A percentile compares a stretch with the other conserved stretches of the same genome.
Evolutionary conservation across 2,797 vertebrate genomes (phyloP).

Genomic region (Phrynocephalus forsythii): DNA sequence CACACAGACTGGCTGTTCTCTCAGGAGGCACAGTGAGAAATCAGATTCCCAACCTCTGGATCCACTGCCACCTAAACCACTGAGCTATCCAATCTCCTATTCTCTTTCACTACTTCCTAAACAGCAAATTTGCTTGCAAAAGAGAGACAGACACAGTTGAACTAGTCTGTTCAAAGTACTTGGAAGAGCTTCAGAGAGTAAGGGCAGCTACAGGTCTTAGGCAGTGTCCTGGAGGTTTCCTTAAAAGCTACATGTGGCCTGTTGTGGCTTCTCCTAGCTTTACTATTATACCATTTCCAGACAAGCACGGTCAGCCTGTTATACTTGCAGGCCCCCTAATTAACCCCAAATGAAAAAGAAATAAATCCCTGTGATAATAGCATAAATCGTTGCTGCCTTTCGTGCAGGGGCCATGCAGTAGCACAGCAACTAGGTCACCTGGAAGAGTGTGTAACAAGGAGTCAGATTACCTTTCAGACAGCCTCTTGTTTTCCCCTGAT

Average conservation of each 20-base stretch:
- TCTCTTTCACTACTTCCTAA: too few species aligned
- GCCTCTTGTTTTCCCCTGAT: slow-evolving; percentile 22
- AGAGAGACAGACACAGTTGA: background rate
- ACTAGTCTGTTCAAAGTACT: background rate
- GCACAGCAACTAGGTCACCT: slow-evolving; percentile 35
- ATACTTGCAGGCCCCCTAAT: slow-evolving; percentile 69
- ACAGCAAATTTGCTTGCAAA: too few species aligned
- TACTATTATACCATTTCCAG: slow-evolving; percentile 53
- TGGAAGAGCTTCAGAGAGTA: background rate
- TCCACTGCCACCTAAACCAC: too few species aligned
- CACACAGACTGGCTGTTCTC: too few species aligned
- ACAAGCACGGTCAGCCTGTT: slow-evolving; percentile 60
- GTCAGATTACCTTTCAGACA: slow-evolving; percentile 9
- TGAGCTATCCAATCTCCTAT: too few species aligned
- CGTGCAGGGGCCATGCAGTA: slow-evolving; percentile 48
- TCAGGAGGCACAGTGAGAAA: too few species aligned
- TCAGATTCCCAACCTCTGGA: too few species aligned
- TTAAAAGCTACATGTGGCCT: slow-evolving; percentile 35
- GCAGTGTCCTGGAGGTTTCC: background rate
- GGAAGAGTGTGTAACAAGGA: slow-evolving; percentile 62
- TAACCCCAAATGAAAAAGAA: slow-evolving; percentile 74
- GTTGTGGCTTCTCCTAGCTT: slow-evolving; percentile 43
- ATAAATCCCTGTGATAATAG: slow-evolving; percentile 69
- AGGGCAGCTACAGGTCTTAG: slow-evolving; percentile 1
- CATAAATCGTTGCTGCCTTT: slow-evolving; percentile 64